Evolutionary conservation across 2,888 invertebrate species (phyloP).

Genomic region (Drosophila sordidula): DNA sequence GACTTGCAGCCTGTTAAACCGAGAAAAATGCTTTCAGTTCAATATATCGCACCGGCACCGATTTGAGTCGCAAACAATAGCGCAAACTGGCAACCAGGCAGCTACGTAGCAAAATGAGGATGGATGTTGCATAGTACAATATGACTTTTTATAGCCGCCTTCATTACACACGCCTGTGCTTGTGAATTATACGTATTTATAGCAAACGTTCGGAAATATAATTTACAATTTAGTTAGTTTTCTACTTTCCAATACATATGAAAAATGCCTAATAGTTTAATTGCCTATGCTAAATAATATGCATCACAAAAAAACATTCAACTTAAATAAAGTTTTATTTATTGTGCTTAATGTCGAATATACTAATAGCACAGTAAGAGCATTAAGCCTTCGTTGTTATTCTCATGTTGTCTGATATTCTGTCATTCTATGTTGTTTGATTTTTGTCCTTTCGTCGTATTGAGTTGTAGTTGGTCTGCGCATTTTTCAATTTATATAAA

Average conservation of each 20-base stretch:
- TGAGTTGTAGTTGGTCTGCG: conserved; percentile 60
- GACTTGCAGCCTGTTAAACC: conserved; percentile 72
- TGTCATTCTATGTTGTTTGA: conserved; percentile 25
- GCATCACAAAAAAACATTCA: too few relatives aligned
- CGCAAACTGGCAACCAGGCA: conserved; percentile 49
- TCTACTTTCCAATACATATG: too few relatives aligned
- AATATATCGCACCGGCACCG: conserved; percentile 59
- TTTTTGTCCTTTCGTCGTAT: conserved; percentile 46
- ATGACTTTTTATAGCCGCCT: neutral
- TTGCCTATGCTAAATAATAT: too few relatives aligned
- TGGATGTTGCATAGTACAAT: conserved; percentile 4
- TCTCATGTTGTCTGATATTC: conserved; percentile 1
- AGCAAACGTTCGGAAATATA: neutral
- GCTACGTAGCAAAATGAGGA: conserved; percentile 9
- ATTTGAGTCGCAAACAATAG: conserved; percentile 69
- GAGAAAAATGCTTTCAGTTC: conserved; percentile 50
- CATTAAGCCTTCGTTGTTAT: conserved; percentile 6
- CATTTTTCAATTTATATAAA: conserved; percentile 85
- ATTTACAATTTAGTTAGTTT: neutral
- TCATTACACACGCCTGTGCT: neutral
- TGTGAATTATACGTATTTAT: too few relatives aligned
- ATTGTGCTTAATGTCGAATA: neutral
- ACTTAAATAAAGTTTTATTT: neutral
- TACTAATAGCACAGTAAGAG: conserved; percentile 5
- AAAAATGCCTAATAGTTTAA: too few relatives aligned